Conservation (phyloP, 2,888 invertebrate species). For the Atethmia centrago region DNA sequence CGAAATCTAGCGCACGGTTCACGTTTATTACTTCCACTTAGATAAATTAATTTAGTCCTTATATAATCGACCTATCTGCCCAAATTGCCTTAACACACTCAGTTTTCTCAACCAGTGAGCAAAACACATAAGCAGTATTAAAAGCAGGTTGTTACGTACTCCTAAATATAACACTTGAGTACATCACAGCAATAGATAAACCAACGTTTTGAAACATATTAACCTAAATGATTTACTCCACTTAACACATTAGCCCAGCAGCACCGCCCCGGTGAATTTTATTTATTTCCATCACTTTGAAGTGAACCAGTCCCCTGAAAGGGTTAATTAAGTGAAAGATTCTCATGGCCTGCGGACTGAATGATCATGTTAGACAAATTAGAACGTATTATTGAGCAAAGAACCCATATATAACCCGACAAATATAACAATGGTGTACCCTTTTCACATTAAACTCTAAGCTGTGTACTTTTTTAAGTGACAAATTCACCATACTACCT, state of each 20-base stretch:
- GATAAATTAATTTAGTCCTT: slow-evolving; percentile 12
- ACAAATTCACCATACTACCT: too few relatives aligned
- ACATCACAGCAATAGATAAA: slow-evolving; percentile 45
- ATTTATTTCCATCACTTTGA: slow-evolving; percentile 86
- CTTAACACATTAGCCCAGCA: slow-evolving; percentile 76
- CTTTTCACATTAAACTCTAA: slow-evolving; percentile 34
- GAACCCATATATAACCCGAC: slow-evolving; percentile 78
- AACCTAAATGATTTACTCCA: slow-evolving; percentile 79
- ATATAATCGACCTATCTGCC: background rate
- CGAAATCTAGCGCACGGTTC: background rate
- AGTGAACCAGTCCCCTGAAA: slow-evolving; percentile 83
- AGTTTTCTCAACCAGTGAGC: slow-evolving; percentile 3
- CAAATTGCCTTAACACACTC: slow-evolving; percentile 18
- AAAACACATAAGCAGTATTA: slow-evolving; percentile 13
- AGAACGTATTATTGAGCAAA: slow-evolving; percentile 88
- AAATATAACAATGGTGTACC: slow-evolving; percentile 62
- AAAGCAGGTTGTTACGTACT: slow-evolving; percentile 29
- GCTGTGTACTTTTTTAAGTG: too few relatives aligned
- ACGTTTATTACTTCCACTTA: background rate
- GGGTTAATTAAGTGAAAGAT: slow-evolving; percentile 89
- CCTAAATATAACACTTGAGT: slow-evolving; percentile 47
- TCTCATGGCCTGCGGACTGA: slow-evolving; percentile 82
- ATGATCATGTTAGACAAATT: slow-evolving; percentile 88
- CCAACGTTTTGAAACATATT: slow-evolving; percentile 72
- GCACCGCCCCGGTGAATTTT: slow-evolving; percentile 76